Evolutionary conservation across 2,888 invertebrate genomes (phyloP).

Genomic region (Teinopalpus imperialis): DNA sequence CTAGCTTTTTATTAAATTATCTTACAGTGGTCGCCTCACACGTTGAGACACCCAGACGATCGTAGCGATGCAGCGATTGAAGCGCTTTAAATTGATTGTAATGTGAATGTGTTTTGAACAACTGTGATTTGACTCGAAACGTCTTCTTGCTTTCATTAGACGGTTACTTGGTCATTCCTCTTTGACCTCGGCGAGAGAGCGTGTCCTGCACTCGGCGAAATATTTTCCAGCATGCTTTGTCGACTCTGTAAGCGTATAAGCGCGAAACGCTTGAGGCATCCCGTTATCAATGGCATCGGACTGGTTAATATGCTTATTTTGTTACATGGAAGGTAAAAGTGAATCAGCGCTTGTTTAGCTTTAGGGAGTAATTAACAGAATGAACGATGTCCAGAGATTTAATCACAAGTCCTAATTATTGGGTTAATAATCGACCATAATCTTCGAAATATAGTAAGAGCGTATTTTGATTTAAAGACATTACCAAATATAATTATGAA

Average conservation of each 20-base stretch:
- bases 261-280: conserved; percentile 60
- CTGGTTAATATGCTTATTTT: conserved; percentile 79
- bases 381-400: conserved; percentile 73
- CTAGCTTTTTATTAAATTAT: conserved; percentile 60
- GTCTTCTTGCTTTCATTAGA: conserved; percentile 65
- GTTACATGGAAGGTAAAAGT: conserved; percentile 78
- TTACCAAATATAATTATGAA: conserved; percentile 8
- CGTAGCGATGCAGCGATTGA: conserved; percentile 59
- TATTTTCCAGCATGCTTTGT: conserved; percentile 47
- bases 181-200: conserved; percentile 62
- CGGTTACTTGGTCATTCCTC: conserved; percentile 76
- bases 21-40: conserved; percentile 61
- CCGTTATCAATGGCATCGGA: conserved; percentile 72
- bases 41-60: conserved; percentile 61
- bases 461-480: conserved; percentile 33
- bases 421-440: conserved; percentile 57
- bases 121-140: conserved; percentile 71
- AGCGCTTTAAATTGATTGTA: conserved; percentile 76
- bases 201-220: conserved; percentile 42
- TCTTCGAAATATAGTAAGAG: conserved; percentile 45
- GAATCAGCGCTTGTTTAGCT: conserved; percentile 68
- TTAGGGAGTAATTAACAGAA: conserved; percentile 81
- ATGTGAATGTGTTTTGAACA: conserved; percentile 68
- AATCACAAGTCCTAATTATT: conserved; percentile 77
- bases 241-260: conserved; percentile 65